Percentiles rank a stretch among this genome's conserved stretches.
Conservation (phyloP, 2,113 vertebrate genomes). For the Dissostichus mawsoni region DNA sequence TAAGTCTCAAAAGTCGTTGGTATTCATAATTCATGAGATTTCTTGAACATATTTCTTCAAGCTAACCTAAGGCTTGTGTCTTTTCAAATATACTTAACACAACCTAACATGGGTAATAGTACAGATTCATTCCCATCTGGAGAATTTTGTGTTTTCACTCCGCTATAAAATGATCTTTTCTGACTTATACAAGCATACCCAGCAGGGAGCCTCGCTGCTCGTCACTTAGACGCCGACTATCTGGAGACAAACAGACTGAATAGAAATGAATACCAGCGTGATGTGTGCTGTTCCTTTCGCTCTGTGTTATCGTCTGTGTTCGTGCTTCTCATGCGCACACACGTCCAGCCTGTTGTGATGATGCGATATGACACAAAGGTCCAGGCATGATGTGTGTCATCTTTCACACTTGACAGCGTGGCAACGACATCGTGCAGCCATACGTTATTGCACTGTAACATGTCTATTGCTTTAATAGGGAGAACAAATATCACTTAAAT, state of each 20-base stretch:
- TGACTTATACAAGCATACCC: conserved; percentile 43
- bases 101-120: background rate
- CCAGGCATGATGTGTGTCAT: conserved; percentile 73
- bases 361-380: conserved; percentile 69
- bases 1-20: too few species aligned
- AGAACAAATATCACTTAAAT: conserved; percentile 12
- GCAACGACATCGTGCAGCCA: conserved; percentile 61
- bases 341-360: conserved; percentile 66
- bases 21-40: too few species aligned
- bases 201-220: conserved; percentile 36
- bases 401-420: conserved; percentile 62
- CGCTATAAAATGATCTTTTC: background rate
- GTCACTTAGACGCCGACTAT: conserved; percentile 39
- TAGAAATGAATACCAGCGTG: conserved; percentile 66
- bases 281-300: conserved; percentile 68
- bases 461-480: conserved; percentile 42
- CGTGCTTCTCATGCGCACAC: conserved; percentile 22
- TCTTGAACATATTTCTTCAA: too few species aligned
- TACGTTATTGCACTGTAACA: conserved; percentile 42
- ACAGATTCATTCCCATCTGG: background rate
- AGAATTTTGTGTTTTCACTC: conserved; percentile 22
- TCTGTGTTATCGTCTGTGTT: conserved; percentile 60
- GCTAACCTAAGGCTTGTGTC: background rate
- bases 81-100: background rate
- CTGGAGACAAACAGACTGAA: conserved; percentile 60